These are phyloP conservation scores for Andrena marginata DNA, from an alignment of 2,888 invertebrate species.

Conservation along the genomic window DNA sequence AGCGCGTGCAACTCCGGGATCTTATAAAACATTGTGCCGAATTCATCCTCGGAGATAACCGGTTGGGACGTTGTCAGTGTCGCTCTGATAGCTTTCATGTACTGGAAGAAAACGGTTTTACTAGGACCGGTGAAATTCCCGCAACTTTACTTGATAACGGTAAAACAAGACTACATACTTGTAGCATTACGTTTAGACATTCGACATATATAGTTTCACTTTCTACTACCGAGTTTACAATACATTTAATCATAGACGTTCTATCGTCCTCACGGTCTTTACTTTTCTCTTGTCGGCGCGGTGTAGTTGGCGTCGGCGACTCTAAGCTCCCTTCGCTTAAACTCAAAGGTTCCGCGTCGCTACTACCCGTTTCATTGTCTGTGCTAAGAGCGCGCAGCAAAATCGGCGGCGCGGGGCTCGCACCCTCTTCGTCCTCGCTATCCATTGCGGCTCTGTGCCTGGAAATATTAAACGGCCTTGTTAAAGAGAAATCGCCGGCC, in stretches of 20 bases:
- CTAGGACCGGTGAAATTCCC: conserved; percentile 9
- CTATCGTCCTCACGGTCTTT: conserved; percentile 91
- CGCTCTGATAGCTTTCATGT: conserved; percentile 96
- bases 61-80: conserved; percentile 95
- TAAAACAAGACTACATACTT: conserved; percentile 86
- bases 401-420: conserved; percentile 82
- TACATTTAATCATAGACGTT: conserved; percentile 94
- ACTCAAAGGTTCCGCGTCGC: conserved; percentile 83
- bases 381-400: conserved; percentile 82
- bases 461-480: conserved; percentile 40
- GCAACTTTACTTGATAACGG: background rate
- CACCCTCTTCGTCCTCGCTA: conserved; percentile 83
- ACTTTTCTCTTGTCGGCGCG: conserved; percentile 84
- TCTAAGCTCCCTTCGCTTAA: conserved; percentile 84
- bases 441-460: conserved; percentile 83
- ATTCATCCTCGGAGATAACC: conserved; percentile 94
- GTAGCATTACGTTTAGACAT: conserved; percentile 94
- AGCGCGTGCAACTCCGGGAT: conserved; percentile 94
- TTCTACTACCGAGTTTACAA: conserved; percentile 95
- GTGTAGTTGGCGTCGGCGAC: conserved; percentile 84
- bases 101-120: conserved; percentile 87
- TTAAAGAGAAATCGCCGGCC: background rate
- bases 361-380: conserved; percentile 84
- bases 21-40: conserved; percentile 96
- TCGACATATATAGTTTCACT: conserved; percentile 96